Percentiles rank a stretch among this genome's conserved stretches.
Conservation (phyloP, 2,888 invertebrate genomes). For the Anagyrus pseudococci region DNA sequence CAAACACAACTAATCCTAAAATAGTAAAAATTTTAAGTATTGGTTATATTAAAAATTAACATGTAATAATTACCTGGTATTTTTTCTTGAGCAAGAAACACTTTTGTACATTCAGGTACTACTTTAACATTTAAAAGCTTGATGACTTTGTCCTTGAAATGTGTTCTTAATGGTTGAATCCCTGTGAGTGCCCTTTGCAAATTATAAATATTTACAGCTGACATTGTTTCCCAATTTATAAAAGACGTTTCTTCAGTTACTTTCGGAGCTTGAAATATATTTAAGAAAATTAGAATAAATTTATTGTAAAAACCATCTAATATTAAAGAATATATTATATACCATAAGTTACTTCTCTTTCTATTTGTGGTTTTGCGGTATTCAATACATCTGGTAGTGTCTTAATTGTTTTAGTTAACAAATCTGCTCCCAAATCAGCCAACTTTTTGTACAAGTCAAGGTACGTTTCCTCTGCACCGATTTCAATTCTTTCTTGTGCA, state of each 20-base stretch:
- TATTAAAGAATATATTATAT: slow-evolving; percentile 43
- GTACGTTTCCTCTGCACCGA: slow-evolving; percentile 68
- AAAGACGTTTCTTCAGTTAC: slow-evolving; percentile 68
- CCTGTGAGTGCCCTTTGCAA: slow-evolving; percentile 74
- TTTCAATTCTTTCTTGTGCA: slow-evolving; percentile 66
- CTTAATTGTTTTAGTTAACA: slow-evolving; percentile 70
- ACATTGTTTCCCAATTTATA: slow-evolving; percentile 73
- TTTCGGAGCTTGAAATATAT: slow-evolving; percentile 74
- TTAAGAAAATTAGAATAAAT: slow-evolving; percentile 19
- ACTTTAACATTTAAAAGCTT: slow-evolving; percentile 68
- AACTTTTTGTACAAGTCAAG: slow-evolving; percentile 72
- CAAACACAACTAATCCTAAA: slow-evolving; percentile 70
- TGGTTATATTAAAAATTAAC: neutral
- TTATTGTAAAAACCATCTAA: slow-evolving; percentile 2
- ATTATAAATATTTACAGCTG: slow-evolving; percentile 72
- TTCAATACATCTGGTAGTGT: slow-evolving; percentile 68
- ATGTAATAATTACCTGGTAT: slow-evolving; percentile 49
- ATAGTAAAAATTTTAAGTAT: slow-evolving; percentile 36
- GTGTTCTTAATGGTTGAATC: slow-evolving; percentile 69
- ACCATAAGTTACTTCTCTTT: slow-evolving; percentile 75
- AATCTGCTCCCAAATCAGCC: slow-evolving; percentile 72
- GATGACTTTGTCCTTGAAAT: slow-evolving; percentile 67
- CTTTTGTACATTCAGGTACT: slow-evolving; percentile 47
- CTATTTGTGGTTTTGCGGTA: slow-evolving; percentile 69
- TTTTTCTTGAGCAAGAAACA: slow-evolving; percentile 19